These are phyloP conservation scores for Archips crataeganus DNA, from an alignment of 2,888 invertebrate species.

Conservation along the genomic window DNA sequence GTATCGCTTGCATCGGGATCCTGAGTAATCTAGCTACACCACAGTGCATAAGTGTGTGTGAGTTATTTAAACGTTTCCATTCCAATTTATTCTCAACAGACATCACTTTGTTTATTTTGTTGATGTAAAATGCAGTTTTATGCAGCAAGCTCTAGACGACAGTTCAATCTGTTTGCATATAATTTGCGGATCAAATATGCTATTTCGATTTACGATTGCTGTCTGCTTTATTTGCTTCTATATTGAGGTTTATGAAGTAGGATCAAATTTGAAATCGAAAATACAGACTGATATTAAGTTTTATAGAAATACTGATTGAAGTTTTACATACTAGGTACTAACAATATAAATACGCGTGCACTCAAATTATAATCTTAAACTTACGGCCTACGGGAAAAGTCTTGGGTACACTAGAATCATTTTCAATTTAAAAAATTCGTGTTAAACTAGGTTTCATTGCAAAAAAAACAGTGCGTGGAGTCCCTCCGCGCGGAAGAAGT, in stretches of 20 bases:
- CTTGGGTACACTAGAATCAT: no score
- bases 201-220: constrained; percentile 22
- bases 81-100: neutral
- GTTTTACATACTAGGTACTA: no score
- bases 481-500: no score
- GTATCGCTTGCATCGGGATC: no score
- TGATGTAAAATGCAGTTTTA: constrained; percentile 19
- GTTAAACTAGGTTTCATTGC: no score
- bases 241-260: neutral
- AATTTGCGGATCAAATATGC: constrained; percentile 30
- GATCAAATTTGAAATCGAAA: neutral
- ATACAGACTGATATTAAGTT: neutral
- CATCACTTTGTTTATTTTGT: neutral
- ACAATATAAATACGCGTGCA: no score
- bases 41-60: neutral
- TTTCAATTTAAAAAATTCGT: no score
- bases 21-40: no score
- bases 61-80: neutral
- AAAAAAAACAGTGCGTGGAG: no score
- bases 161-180: constrained; percentile 31
- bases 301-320: neutral
- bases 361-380: no score
- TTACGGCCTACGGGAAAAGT: no score
- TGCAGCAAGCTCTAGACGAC: constrained; percentile 8
- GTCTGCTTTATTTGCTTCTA: constrained; percentile 12